Percentiles rank a stretch among this genome's conserved stretches.
phyloP scores from a whole-genome alignment of 2,888 invertebrate species.

The Lissonota sp. region DNA sequence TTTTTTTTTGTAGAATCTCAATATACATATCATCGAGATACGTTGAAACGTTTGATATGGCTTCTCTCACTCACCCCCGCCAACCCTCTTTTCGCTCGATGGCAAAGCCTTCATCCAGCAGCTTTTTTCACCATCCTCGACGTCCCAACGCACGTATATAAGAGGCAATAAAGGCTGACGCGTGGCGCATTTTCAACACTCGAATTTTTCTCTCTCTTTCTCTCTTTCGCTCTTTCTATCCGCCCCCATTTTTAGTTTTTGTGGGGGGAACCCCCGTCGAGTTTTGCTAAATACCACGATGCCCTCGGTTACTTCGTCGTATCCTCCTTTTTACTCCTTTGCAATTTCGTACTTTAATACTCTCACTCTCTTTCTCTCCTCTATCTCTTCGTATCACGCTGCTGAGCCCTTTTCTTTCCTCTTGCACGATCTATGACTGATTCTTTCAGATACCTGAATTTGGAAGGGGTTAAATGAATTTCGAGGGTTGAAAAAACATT shows the following conservation, averaged over 20 bases:
- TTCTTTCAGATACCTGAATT: no score
- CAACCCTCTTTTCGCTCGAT: conserved; percentile 18
- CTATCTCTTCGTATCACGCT: conserved; percentile 50
- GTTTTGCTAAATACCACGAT: conserved; percentile 79
- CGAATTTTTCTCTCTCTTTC: conserved; percentile 43
- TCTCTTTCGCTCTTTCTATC: conserved; percentile 43
- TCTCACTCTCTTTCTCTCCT: conserved; percentile 21
- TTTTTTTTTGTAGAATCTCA: no score
- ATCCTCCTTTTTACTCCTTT: conserved; percentile 49
- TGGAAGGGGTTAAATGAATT: no score
- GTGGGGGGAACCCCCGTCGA: conserved; percentile 74
- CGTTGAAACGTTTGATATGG: conserved; percentile 50
- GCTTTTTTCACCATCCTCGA: conserved; percentile 45
- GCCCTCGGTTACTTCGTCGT: conserved; percentile 42
- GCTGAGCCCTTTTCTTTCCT: conserved; percentile 42
- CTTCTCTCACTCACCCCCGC: conserved; percentile 32
- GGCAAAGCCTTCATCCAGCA: conserved; percentile 31
- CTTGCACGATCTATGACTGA: neutral
- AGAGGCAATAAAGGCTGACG: conserved; percentile 80
- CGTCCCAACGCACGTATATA: conserved; percentile 57
- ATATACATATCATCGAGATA: conserved; percentile 15
- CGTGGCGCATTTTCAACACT: conserved; percentile 73
- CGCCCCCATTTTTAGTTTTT: conserved; percentile 70
- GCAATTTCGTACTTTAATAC: conserved; percentile 12
- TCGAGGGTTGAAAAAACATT: no score